Percentiles rank a stretch among this genome's conserved stretches.
Conservation (phyloP, 2,888 invertebrate species). For the Leuctra nigra region DNA sequence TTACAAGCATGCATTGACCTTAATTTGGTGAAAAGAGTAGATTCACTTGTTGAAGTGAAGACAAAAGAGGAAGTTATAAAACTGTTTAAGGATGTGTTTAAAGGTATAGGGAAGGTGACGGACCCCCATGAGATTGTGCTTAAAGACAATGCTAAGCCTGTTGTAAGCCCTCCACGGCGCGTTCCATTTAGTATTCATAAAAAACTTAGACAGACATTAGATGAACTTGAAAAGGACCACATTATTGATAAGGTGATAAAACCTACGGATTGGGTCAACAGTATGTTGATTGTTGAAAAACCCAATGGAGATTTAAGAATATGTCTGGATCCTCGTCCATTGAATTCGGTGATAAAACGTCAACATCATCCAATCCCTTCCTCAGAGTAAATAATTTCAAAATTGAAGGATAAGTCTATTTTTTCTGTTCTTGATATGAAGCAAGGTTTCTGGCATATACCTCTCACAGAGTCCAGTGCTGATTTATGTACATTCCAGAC, state of each 20-base stretch:
- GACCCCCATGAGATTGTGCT: too few relatives aligned
- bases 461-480: constrained; percentile 14
- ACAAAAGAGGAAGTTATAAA: too few relatives aligned
- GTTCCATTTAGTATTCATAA: not conserved
- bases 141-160: too few relatives aligned
- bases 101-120: too few relatives aligned
- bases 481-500: constrained; percentile 22
- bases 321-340: constrained; percentile 10
- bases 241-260: not conserved
- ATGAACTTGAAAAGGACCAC: not conserved
- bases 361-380: not conserved
- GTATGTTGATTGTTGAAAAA: constrained; percentile 10
- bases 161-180: too few relatives aligned
- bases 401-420: not conserved
- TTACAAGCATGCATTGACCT: too few relatives aligned
- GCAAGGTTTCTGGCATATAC: constrained; percentile 20
- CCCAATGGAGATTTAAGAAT: constrained; percentile 10
- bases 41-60: too few relatives aligned
- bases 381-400: not conserved
- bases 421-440: constrained; percentile 22
- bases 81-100: too few relatives aligned
- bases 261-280: constrained; percentile 11
- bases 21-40: too few relatives aligned
- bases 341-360: constrained; percentile 10
- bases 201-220: not conserved